These are phyloP conservation scores for Orthonyx spaldingii DNA, from an alignment of 2,113 vertebrate species.

Conservation along the genomic window DNA sequence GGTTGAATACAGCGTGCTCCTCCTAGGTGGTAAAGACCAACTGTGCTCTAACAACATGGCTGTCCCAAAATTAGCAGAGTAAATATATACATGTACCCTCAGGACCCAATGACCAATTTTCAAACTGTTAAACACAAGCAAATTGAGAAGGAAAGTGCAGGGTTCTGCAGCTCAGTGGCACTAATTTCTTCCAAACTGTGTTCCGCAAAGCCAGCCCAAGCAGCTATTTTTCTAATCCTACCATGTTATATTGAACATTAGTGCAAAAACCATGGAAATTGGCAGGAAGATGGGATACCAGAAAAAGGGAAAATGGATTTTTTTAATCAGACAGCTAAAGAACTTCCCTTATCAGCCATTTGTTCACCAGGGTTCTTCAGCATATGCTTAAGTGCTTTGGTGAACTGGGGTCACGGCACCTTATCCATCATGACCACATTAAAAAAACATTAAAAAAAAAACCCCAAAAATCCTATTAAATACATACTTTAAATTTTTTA, in stretches of 20 bases:
- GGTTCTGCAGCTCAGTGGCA: not conserved
- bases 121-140: not conserved
- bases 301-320: not conserved
- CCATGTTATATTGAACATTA: not conserved
- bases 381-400: not conserved
- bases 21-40: not conserved
- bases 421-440: not conserved
- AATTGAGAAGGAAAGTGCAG: not conserved
- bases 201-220: not conserved
- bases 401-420: rapidly evolving
- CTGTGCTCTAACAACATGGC: not conserved
- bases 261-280: not conserved
- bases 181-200: not conserved
- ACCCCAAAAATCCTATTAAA: not conserved
- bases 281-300: not conserved
- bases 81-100: not conserved
- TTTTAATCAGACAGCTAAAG: not conserved
- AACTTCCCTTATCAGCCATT: not conserved
- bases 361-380: not conserved
- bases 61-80: not conserved
- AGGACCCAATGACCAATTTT: not conserved
- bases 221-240: not conserved
- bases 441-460: not conserved
- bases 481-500: not conserved
- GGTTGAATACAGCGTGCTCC: not conserved